These are phyloP conservation scores for Slavum lentiscoides DNA, from an alignment of 2,888 invertebrate genomes.

Conservation along the genomic window DNA sequence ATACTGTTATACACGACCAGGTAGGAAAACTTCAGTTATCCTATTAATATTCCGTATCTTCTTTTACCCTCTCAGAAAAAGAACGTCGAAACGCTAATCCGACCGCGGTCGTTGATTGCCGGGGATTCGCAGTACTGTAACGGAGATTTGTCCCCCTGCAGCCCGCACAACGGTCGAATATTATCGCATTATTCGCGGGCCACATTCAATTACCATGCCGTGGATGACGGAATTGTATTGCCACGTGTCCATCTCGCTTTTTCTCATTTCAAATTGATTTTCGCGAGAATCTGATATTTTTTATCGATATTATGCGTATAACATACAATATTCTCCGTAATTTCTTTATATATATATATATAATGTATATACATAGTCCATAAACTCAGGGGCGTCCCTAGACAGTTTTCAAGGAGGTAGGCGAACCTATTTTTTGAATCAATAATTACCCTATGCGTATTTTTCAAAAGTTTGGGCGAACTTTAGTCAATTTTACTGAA, in stretches of 20 bases:
- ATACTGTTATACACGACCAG: no score
- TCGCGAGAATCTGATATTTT: not conserved
- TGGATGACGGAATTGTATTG: not conserved
- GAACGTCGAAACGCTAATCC: not conserved
- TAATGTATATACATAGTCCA: no score
- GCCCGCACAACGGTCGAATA: not conserved
- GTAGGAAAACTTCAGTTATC: no score
- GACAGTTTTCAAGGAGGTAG: no score
- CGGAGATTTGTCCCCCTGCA: slow-evolving; percentile 4
- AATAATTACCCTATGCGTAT: no score
- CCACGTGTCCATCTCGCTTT: not conserved
- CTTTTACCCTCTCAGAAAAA: not conserved
- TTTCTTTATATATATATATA: no score
- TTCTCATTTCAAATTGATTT: not conserved
- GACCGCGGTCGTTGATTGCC: not conserved
- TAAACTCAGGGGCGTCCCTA: no score
- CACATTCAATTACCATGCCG: not conserved
- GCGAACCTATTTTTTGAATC: no score
- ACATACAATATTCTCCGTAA: no score
- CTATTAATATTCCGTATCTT: no score
- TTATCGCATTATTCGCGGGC: not conserved
- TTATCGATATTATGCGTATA: not conserved
- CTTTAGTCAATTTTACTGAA: no score
- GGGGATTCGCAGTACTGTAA: not conserved
- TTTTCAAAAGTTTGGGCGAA: no score